Evolutionary conservation across 2,888 invertebrate genomes (phyloP), one percentile per base, ranked within the genome.

Genomic region (Portevinia maculata): DNA sequence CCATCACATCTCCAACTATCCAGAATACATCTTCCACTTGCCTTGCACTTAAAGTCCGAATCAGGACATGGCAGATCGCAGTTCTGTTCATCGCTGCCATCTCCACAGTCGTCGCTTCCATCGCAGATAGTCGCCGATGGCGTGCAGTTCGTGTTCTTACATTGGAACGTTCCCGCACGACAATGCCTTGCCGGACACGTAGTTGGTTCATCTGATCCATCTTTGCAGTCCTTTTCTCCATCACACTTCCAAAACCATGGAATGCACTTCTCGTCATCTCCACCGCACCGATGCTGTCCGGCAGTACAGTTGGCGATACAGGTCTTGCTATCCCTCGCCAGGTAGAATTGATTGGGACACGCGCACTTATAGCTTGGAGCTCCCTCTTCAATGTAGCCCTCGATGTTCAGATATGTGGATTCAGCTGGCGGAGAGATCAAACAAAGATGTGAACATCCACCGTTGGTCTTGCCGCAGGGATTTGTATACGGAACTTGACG

Each of bases 391-490:
- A 94, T 95, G 86, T 95, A 96, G 1, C 95, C 95, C 85, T 95
- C 95, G 52, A 95, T 94, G 86, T 94, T 94, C 7, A 95, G 88
- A 88, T 96, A 96, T 59, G 94, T 94, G 1, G 95, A 95, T 39
- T 93, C 94, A 52, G 92, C 93, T 0, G 95, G 95, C 13, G 98
- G 97, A 0, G 97, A 94, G 46, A 99, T 94, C 24, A 99, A 92
- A 88, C 99, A 99, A 5, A 99, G 92, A 91, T 99, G 99, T 0
- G 98, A 97, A 88, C 99, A 99, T 3, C 97, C 98, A 19, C 98
- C 99, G 88, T 99, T 99, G 88, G 97, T 95, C 0, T 92, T 92
- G 0, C 95, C 96, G 88, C 99, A 99, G 0, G 99, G 99, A 91
- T 99, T 98, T 0, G 92, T 91, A 87, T 96, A 97, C 0, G 95